Base-by-base conservation (phyloP, 2,888 invertebrate genomes). In the Sepioteuthis lessoniana region DNA sequence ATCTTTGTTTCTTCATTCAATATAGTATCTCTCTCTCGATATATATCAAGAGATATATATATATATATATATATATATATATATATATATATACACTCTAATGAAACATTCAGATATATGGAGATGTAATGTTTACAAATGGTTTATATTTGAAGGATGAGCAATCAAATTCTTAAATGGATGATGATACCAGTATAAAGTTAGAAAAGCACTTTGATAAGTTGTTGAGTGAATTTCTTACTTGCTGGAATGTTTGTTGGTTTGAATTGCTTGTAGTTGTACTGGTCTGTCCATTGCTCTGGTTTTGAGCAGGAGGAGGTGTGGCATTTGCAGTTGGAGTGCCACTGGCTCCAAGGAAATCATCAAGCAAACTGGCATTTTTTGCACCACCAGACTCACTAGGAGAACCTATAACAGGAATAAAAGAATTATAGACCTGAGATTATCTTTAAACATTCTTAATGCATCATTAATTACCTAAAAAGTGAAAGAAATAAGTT, bases 281-380 rank as follows among this genome's bases (percentile, higher is more conserved):
- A 8, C 25, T 50, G 35, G 93, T 90, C 31, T 60, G 93, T 93
- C 90, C 76, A 76, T 50, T 38, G 55, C 42, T 42, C 42, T 38
- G 93, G 31, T 37, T 60, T 60, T 76, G 93, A 37, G 37, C 60
- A n/a, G 93, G 60, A 46, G 93, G 10, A 46, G 76, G 31, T 38
- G 42, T 47, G 21, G 95, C 95, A 95, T 95, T 90, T 46, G 94
- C 60, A 90, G 94, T 91, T 21, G 94, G 92, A 46, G 94, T 42
- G 38, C 94, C 38, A 37, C 93, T 92, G 46, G 94, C 94, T 94
- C 95, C 95, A 93, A 95, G 95, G 37, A 95, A 95, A 46, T 95
- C 94, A 25, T 95, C 94, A 37, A 95, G 94, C 94, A 94, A 95
- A 55, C 94, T 95, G 3, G 94, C 55, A 37, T 94, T 94, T 42